A percentile compares a stretch with the other conserved stretches of the same genome.
Conservation (phyloP, 2,888 invertebrate genomes). For the Lissocephala sabroskyi region DNA sequence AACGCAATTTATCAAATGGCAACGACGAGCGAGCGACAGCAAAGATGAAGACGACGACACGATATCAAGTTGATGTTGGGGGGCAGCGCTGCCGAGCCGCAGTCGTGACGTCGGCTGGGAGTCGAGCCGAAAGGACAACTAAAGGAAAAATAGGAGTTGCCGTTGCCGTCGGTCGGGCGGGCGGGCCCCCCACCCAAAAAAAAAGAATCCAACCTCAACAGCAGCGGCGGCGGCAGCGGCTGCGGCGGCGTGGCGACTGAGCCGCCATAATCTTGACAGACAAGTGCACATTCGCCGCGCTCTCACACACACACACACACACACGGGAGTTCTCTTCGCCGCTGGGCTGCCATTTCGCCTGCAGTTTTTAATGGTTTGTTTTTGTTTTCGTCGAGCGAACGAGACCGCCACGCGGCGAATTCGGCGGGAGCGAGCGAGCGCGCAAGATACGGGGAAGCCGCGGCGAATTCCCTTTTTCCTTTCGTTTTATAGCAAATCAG, state of each 20-base stretch:
- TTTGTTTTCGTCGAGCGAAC: too few species aligned
- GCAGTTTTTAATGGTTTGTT: constrained; percentile 54
- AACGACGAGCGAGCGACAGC: constrained; percentile 69
- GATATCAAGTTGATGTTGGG: constrained; percentile 61
- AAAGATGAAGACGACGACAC: constrained; percentile 66
- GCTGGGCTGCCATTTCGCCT: constrained; percentile 43
- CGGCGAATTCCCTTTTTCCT: constrained; percentile 16
- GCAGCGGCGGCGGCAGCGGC: constrained; percentile 17
- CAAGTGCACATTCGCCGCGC: constrained; percentile 38
- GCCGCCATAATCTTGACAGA: constrained; percentile 64
- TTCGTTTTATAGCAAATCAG: constrained; percentile 52
- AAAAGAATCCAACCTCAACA: constrained; percentile 12
- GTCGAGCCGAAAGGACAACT: constrained; percentile 14
- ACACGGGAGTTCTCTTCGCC: constrained; percentile 31
- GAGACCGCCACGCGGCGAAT: constrained; percentile 23
- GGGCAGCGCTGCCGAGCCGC: constrained; percentile 22
- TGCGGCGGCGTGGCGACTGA: constrained; percentile 26
- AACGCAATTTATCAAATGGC: constrained; percentile 71
- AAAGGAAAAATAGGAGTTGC: constrained; percentile 68
- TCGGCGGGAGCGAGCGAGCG: constrained; percentile 15
- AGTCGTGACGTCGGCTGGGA: constrained; percentile 7
- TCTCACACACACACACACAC: constrained; percentile 11
- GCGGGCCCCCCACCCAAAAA: too few species aligned
- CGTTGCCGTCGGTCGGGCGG: too few species aligned
- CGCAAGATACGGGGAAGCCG: constrained; percentile 19